Evolutionary conservation across 2,888 invertebrate species (phyloP), one percentile per base, ranked within the genome.

Genomic region (Pardosa pseudoannulata): DNA sequence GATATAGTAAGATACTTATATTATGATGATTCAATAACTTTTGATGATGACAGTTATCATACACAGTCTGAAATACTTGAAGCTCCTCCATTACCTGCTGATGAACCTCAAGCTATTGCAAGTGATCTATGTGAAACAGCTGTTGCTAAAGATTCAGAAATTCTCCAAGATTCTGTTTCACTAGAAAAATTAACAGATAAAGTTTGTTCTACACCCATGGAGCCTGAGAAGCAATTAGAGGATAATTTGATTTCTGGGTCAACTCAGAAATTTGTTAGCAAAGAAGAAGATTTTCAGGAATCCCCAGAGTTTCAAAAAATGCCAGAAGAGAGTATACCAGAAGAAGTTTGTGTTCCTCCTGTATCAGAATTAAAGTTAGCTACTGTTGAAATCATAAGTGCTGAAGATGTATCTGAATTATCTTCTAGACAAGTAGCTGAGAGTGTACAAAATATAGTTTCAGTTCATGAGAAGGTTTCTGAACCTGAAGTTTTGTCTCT

Each of bases 1-100:
- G 86, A 86, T 79, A 70, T 86, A 19, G 86, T 86, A 3, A 70
- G 86, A 64, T 86, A 86, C 75, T 75, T 86, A 32, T 86, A 79
- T 70, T 86, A 86, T 79, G 86, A 75, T 68, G 86, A 86, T 71
- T 67, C 78, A 39, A 78, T 85, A 11, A 73, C 72, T 28, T 85
- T 85, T 73, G 83, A 73, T 41, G 78, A 85, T 39, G 28, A 23
- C 7, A 72, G 56, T 56, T 28, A 31, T 19, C 27, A 50, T 29
- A 28, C 41, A n/a, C 41, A 28, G 27, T 41, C 70, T 27, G 70
- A 41, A 13, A 70, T 27, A 41, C 0, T 67, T 3, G 56, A 56
- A 23, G 23, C 11, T 23, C 56, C 56, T 56, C 23, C 56, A 23
- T 23, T 56, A 16, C 1, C 56, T 23, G 5, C 56, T 56, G 23